A percentile compares a stretch with the other conserved stretches of the same genome.
Conservation (phyloP, 2,888 invertebrate genomes). For the Ecdyonurus torrentis region DNA sequence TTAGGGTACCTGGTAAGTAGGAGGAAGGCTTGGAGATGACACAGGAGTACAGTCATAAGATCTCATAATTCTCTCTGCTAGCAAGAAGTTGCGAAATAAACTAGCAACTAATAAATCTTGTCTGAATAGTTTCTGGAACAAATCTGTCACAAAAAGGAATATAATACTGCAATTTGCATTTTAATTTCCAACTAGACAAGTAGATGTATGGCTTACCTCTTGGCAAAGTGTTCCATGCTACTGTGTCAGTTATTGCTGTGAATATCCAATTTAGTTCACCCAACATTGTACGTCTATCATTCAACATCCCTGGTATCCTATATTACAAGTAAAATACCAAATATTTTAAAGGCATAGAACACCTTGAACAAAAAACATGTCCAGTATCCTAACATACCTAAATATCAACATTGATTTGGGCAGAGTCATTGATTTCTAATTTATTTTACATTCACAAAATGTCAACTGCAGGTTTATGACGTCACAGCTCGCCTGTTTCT, state of each 20-base stretch:
- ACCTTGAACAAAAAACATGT: too few relatives aligned
- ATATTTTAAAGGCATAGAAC: too few relatives aligned
- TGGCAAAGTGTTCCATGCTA: conserved; percentile 95
- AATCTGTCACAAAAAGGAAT: conserved; percentile 34
- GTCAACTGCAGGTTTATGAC: too few relatives aligned
- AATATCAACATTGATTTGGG: too few relatives aligned
- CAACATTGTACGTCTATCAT: conserved; percentile 89
- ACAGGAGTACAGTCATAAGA: conserved; percentile 97
- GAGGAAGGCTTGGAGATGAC: conserved; percentile 77
- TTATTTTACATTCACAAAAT: too few relatives aligned
- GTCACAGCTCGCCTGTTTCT: too few relatives aligned
- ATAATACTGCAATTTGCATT: not conserved
- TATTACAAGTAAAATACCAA: conserved; percentile 13
- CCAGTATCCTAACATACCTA: too few relatives aligned
- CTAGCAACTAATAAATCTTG: conserved; percentile 97
- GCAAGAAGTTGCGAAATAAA: conserved; percentile 88
- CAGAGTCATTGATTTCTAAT: too few relatives aligned
- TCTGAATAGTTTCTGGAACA: conserved; percentile 92
- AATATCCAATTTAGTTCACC: conserved; percentile 99
- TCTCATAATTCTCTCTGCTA: conserved; percentile 90
- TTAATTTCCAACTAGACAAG: not conserved
- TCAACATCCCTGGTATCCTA: conserved; percentile 88
- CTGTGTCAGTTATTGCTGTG: conserved; percentile 98
- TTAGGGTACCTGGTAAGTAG: conserved; percentile 52
- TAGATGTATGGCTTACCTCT: too few relatives aligned